These are phyloP conservation scores for Apodemia duryi DNA, from an alignment of 2,888 invertebrate species.

Conservation along the genomic window DNA sequence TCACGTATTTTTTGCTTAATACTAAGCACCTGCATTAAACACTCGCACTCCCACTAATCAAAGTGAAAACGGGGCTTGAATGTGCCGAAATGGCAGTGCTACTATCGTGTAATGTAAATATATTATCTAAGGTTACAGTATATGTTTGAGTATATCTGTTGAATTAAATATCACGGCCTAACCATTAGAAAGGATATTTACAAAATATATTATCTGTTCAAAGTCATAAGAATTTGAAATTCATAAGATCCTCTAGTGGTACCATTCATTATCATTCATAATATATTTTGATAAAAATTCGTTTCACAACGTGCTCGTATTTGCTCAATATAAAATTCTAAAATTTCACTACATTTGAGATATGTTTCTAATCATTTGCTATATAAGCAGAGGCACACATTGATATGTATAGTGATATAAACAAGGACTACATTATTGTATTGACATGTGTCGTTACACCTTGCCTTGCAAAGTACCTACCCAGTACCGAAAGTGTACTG, in stretches of 20 bases:
- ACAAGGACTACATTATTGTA: slow-evolving; percentile 16
- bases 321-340: slow-evolving; percentile 64
- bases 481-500: not conserved
- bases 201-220: slow-evolving; percentile 67
- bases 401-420: slow-evolving; percentile 70
- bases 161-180: slow-evolving; percentile 53
- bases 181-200: slow-evolving; percentile 64
- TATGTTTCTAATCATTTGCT: slow-evolving; percentile 64
- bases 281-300: slow-evolving; percentile 68
- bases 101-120: slow-evolving; percentile 20
- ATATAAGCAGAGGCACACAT: slow-evolving; percentile 76
- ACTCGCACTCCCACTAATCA: too few relatives aligned
- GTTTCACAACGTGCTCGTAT: slow-evolving; percentile 64
- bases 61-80: too few relatives aligned
- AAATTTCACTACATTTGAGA: slow-evolving; percentile 68
- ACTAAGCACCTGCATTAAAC: too few relatives aligned
- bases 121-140: slow-evolving; percentile 17
- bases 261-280: slow-evolving; percentile 67
- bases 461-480: not conserved
- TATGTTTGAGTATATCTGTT: slow-evolving; percentile 48
- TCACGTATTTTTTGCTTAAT: too few relatives aligned
- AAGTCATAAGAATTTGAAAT: slow-evolving; percentile 77
- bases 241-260: slow-evolving; percentile 75
- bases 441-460: not conserved
- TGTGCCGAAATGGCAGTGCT: slow-evolving; percentile 25